Percentiles rank a stretch among this genome's conserved stretches.
phyloP scores from a whole-genome alignment of 2,113 vertebrate genomes.

The Calonectris borealis region DNA sequence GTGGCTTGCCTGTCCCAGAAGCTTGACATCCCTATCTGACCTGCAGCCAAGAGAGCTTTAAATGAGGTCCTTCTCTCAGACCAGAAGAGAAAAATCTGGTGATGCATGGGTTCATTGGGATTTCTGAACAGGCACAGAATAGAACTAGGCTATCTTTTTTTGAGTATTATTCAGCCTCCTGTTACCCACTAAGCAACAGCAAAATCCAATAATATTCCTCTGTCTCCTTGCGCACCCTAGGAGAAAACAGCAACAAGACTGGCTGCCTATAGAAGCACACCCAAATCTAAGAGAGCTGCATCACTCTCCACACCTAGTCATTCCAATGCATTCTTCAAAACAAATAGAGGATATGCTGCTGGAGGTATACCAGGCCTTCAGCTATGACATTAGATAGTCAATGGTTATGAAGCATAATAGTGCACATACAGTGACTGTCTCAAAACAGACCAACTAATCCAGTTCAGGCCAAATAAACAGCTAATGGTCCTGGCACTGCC shows the following conservation, averaged over 20 bases:
- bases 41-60: background rate
- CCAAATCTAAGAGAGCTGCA: background rate
- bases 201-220: background rate
- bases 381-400: background rate
- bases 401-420: background rate
- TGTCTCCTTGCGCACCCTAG: background rate
- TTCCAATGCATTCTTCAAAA: background rate
- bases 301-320: fast-evolving
- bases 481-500: background rate
- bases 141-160: background rate
- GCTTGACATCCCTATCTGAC: background rate
- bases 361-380: background rate
- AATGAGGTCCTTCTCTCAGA: background rate
- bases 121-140: background rate
- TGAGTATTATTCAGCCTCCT: background rate
- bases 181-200: background rate
- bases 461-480: background rate
- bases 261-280: background rate
- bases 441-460: background rate
- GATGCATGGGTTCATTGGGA: background rate
- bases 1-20: background rate
- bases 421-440: background rate
- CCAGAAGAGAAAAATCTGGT: background rate
- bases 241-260: background rate
- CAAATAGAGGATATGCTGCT: background rate